Evolutionary conservation across 2,888 invertebrate species (phyloP).

Genomic region (Brachylomia viminalis): DNA sequence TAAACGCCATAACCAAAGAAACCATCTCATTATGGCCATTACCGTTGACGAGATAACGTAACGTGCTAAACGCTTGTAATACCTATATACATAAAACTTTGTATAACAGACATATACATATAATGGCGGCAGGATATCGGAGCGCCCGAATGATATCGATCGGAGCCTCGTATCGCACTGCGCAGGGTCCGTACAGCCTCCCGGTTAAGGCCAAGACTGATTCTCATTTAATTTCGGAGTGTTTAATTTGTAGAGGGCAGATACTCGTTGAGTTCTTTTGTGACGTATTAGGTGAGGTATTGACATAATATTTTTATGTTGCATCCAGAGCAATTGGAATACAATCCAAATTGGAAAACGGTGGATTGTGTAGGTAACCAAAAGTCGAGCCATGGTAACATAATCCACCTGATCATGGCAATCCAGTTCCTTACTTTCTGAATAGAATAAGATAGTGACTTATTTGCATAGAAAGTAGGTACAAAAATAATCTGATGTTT

Average conservation of each 20-base stretch:
- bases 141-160: slow-evolving; percentile 72
- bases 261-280: not conserved
- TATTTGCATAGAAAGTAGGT: no score
- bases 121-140: slow-evolving; percentile 52
- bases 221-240: not conserved
- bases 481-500: no score
- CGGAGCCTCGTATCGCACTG: slow-evolving; percentile 70
- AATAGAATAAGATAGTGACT: no score
- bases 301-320: not conserved
- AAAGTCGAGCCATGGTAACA: not conserved
- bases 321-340: not conserved
- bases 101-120: slow-evolving; percentile 22
- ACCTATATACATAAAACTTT: slow-evolving; percentile 7
- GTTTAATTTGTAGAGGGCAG: not conserved
- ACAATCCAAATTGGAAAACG: no score
- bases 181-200: slow-evolving; percentile 83
- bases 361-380: not conserved
- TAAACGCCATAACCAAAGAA: not conserved
- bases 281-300: not conserved
- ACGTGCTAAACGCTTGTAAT: slow-evolving; percentile 23
- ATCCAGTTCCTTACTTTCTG: not conserved
- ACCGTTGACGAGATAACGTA: slow-evolving; percentile 33
- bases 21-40: slow-evolving; percentile 26
- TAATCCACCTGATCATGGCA: not conserved
- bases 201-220: slow-evolving; percentile 76